Conservation (phyloP, 2,797 vertebrate species). For the Eulemur mongoz region DNA sequence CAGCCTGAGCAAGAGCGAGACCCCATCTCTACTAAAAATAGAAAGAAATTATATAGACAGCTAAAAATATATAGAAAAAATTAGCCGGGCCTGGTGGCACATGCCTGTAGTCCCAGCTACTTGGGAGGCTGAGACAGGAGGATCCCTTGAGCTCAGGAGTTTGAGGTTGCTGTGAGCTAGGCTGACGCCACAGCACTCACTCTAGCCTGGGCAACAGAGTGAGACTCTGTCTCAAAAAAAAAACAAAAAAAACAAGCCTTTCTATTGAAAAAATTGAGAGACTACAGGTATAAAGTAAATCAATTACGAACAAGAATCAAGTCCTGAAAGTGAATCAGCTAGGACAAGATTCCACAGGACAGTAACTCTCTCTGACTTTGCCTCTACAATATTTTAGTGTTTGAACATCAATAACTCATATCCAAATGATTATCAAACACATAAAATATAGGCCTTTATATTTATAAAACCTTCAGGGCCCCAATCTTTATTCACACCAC, state of each 20-base stretch:
- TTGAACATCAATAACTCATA: slow-evolving; percentile 46
- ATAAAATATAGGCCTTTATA: not conserved
- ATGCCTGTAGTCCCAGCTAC: no score
- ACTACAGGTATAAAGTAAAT: not conserved
- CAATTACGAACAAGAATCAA: not conserved
- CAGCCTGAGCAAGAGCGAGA: no score
- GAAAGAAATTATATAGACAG: no score
- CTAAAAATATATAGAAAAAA: no score
- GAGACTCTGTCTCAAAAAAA: no score
- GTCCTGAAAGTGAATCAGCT: slow-evolving; percentile 43
- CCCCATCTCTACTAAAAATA: no score
- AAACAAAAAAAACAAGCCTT: not conserved
- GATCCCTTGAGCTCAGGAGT: no score
- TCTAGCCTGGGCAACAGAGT: no score
- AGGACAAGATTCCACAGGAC: not conserved
- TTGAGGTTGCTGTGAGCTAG: no score
- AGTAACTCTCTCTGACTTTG: not conserved
- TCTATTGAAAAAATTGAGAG: not conserved
- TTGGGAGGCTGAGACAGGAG: no score
- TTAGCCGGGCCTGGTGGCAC: no score
- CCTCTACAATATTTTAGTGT: slow-evolving; percentile 40
- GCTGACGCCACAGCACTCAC: no score
- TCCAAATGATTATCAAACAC: not conserved
- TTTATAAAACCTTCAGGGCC: not conserved
- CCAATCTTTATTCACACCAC: not conserved